Conservation (phyloP, 2,797 vertebrate genomes). For the Siniperca obscura region DNA sequence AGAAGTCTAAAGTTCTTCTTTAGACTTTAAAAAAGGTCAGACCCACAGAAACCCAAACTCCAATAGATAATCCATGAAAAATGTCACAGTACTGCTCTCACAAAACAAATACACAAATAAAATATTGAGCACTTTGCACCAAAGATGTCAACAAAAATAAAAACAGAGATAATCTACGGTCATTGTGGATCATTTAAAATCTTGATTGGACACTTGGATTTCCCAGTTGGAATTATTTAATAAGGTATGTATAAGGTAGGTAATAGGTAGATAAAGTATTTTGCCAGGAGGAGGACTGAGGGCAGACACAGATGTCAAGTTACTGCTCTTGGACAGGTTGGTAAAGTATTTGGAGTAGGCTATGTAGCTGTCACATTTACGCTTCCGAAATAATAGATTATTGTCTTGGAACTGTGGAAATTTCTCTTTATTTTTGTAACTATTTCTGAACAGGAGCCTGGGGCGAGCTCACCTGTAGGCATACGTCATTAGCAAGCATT, state of each 20-base stretch:
- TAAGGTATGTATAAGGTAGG: not conserved
- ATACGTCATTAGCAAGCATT: no score
- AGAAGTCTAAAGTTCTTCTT: not conserved
- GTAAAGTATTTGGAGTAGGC: no score
- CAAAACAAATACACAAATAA: not conserved
- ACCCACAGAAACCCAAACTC: conserved; percentile 1
- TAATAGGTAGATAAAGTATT: not conserved
- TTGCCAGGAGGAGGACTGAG: no score
- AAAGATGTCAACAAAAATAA: not conserved
- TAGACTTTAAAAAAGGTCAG: conserved; percentile 10
- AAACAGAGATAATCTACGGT: not conserved
- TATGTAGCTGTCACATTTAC: no score
- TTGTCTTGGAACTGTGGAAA: no score
- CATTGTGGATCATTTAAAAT: not conserved
- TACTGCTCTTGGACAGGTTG: no score
- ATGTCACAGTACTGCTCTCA: not conserved
- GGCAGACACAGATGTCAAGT: no score
- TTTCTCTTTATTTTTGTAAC: no score
- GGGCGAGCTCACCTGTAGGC: no score
- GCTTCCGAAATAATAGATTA: no score
- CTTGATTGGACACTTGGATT: not conserved
- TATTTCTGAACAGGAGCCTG: no score
- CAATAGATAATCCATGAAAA: not conserved
- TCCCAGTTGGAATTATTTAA: not conserved
- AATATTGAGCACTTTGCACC: not conserved